Evolutionary conservation across 2,797 vertebrate genomes (phyloP), one percentile per base, ranked within the genome.

Genomic region (Ibycter americanus): DNA sequence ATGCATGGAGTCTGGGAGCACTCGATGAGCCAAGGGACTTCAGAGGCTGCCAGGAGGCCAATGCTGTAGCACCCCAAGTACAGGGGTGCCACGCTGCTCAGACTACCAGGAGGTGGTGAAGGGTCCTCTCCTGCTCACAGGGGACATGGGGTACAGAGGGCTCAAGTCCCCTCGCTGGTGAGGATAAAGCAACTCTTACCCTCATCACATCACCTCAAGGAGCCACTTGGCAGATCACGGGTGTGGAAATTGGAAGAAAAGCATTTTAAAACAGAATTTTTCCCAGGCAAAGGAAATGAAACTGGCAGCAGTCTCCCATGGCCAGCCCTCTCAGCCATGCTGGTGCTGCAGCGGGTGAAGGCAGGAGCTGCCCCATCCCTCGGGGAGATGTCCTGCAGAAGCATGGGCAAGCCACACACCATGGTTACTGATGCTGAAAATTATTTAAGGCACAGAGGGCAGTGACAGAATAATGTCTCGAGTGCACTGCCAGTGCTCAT

Each of bases 321-420:
- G 29, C 44, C 80, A 71, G 44, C 14, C 29, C n/a, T 26, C 29
- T 27, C 56, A 38, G 34, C 40, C 46, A 9, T 0, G 1, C 25
- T 16, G 12, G 8, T 49, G 58, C 55, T 18, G 55, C 23, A 5
- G 9, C 2, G 0, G 0, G 17, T 44, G 46, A 88, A 44, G 49
- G 27, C 8, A 15, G 80, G 27, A 62, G 46, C 55, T 73, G 47
- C 36, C 19, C 58, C 19, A 11, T 44, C 23, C n/a, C 4, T 1
- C 3, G 0, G 12, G 14, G 3, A 6, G 8, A 32, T 2, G 3
- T 58, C 29, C 32, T 36, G 21, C 34, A 61, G 40, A n/a, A 47
- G 14, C 17, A 0, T 56, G 52, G 31, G 12, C 29, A 25, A 18
- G 40, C 22, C 55, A 40, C 19, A 7, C 21, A 38, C 44, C 1